Evolutionary conservation across 2,113 vertebrate species (phyloP).

Genomic region (Psilopogon haemacephalus): DNA sequence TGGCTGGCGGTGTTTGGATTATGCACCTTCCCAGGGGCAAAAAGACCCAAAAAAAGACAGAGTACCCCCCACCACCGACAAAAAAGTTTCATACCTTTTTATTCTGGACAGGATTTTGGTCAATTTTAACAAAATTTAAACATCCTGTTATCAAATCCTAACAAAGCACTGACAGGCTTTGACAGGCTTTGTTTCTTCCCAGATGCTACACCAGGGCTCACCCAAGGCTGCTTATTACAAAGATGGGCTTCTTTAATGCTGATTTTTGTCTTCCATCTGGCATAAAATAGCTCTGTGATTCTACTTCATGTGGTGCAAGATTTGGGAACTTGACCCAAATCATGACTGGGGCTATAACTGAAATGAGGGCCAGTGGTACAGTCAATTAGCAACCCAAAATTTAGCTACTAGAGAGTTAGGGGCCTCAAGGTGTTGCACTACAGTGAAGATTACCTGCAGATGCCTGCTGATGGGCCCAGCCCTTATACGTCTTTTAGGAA

Average conservation of each 20-base stretch:
- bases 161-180: neutral
- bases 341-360: neutral
- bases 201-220: neutral
- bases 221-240: neutral
- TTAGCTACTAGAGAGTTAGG: neutral
- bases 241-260: neutral
- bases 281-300: neutral
- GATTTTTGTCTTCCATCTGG: neutral
- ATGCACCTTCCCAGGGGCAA: neutral
- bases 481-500: neutral
- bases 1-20: neutral
- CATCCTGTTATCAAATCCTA: neutral
- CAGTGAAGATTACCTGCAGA: neutral
- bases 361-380: neutral
- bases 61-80: too few species aligned
- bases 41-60: neutral
- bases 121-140: neutral
- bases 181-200: neutral
- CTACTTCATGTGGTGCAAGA: neutral
- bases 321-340: neutral
- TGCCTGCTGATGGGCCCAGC: neutral
- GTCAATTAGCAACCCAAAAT: neutral
- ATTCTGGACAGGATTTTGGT: neutral
- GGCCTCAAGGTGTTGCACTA: neutral
- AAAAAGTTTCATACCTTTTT: neutral